Evolutionary conservation across 2,113 vertebrate genomes (phyloP), one percentile per base, ranked within the genome.

Genomic region (Protomyctophum bolini): DNA sequence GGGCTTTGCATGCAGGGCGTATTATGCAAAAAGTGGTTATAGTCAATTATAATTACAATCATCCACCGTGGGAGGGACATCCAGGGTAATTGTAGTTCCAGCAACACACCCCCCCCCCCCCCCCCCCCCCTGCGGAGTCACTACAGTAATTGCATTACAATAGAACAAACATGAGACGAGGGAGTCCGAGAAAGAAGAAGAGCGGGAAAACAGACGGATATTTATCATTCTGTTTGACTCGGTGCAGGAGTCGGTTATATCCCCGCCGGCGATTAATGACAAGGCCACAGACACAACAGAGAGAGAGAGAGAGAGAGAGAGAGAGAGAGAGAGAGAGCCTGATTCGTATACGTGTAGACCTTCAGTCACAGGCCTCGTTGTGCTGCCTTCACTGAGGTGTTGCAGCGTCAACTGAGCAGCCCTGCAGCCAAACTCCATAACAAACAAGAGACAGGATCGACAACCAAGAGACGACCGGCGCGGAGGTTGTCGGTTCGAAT

Each of bases 31-130:
- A 85, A 83, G 86, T 88, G 84, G 85, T 92, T 88, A 88, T 87
- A 87, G 82, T 90, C 87, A 91, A 91, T 93, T 94, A 92, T 79
- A 91, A 91, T 91, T 89, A 90, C 89, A 93, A 93, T 92, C 89
- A 87, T 76, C 83, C 89, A 87, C 89, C 77, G 86, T 56, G 83
- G 88, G 88, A 82, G 85, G 82, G 74, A 78, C 78, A 46, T 21
- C 68, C 79, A 63, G 75, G 81, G 86, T 87, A 75, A 62, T 77
- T 84, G 83, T 86, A 52, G 62, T 88, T 83, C 10, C 50, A 63
- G 59, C 45, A 63, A 21, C 21, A 21, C 21, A 21, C 21, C 21
- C 64, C 77, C 67, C 12, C 12, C 12, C 54, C 12, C 7, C 54
- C 12, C 1, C 1, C 54, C 66, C 81, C 74, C 72, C 85, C 83